Conservation (phyloP, 2,888 invertebrate genomes). For the Germaria angustata region DNA sequence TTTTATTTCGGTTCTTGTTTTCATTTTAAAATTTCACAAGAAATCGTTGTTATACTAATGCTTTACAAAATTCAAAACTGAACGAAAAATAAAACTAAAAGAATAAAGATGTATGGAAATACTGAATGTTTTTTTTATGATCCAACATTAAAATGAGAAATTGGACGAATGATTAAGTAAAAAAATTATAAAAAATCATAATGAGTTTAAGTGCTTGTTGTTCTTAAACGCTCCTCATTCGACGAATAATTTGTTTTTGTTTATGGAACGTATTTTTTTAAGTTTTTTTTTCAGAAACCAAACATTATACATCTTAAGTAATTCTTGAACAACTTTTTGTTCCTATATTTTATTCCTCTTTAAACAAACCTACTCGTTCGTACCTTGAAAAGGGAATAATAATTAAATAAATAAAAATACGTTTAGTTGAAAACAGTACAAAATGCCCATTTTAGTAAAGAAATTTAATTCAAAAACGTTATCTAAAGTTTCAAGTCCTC, state of each 20-base stretch:
- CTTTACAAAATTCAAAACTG: constrained; percentile 35
- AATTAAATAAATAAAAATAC: constrained; percentile 1
- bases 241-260: constrained; percentile 50
- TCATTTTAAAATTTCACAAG: constrained; percentile 51
- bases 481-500: constrained; percentile 46
- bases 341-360: constrained; percentile 16
- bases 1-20: constrained; percentile 35
- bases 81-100: background rate
- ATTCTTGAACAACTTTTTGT: background rate
- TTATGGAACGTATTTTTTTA: constrained; percentile 38
- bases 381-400: background rate
- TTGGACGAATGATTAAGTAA: constrained; percentile 46
- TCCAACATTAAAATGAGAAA: constrained; percentile 37
- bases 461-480: constrained; percentile 34
- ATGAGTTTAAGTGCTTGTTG: constrained; percentile 32
- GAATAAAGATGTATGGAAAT: background rate
- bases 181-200: constrained; percentile 23
- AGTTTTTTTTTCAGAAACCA: constrained; percentile 16
- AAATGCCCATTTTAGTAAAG: background rate
- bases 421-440: background rate
- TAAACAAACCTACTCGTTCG: constrained; percentile 10
- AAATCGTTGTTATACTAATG: constrained; percentile 42
- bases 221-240: constrained; percentile 43
- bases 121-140: constrained; percentile 42
- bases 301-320: constrained; percentile 26